These are phyloP conservation scores for Bubo bubo DNA, from an alignment of 2,113 vertebrate genomes.

Conservation along the genomic window DNA sequence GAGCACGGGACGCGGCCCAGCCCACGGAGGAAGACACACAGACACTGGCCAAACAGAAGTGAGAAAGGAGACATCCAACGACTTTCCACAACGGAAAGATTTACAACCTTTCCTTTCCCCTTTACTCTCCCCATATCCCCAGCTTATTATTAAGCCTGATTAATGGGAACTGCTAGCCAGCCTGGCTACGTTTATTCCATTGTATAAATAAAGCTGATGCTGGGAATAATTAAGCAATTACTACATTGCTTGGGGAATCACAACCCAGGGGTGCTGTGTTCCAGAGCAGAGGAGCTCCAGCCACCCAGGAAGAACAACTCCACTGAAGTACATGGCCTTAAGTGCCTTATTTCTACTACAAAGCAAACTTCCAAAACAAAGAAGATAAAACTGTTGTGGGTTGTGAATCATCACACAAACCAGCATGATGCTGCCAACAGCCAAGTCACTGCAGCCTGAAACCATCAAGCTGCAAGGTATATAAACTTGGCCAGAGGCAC, in stretches of 20 bases:
- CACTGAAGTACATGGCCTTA: not conserved
- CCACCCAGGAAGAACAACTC: constrained; percentile 16
- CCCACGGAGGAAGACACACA: not conserved
- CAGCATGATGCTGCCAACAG: not conserved
- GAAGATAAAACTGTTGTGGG: not conserved
- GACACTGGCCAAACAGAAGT: constrained; percentile 6
- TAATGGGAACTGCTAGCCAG: constrained; percentile 28
- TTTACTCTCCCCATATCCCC: not conserved
- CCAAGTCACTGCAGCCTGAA: not conserved
- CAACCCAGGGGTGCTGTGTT: not conserved
- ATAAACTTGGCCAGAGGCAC: not conserved
- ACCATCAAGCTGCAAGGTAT: not conserved
- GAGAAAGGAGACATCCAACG: not conserved
- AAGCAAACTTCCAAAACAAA: not conserved
- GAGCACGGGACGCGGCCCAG: not conserved
- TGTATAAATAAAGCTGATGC: constrained; percentile 24
- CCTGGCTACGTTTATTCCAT: not conserved
- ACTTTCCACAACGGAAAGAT: not conserved
- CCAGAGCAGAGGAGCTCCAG: not conserved
- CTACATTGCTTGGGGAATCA: not conserved
- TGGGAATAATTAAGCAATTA: not conserved
- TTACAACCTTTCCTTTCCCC: not conserved
- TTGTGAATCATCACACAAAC: not conserved
- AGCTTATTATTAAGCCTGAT: constrained; percentile 11
- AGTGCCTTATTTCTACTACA: not conserved